Base-by-base conservation (phyloP, 2,888 invertebrate species). In the Entomobrya proxima region DNA sequence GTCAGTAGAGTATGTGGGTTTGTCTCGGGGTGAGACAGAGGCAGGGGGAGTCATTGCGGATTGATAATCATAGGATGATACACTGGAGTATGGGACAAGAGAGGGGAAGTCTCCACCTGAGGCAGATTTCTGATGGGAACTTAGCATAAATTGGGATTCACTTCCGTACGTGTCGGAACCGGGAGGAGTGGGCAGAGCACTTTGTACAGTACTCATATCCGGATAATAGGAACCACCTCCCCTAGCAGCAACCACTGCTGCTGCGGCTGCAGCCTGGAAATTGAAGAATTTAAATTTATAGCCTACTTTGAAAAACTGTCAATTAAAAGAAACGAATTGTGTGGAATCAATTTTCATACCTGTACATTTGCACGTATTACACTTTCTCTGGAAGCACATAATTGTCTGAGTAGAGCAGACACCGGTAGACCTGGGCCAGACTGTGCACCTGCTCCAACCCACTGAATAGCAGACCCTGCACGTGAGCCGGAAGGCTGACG, bases 31-130 rank as follows among this genome's bases (percentile, higher is more conserved):
- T 5, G 98, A 98, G 1, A 98, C 98, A 3, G 98, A 98, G n/a
- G 97, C 97, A 76, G 98, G 98, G 77, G 98, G 98, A 4, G 98
- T 98, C 96, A 98, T 98, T 69, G 97, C 97, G 52, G 97, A 96
- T 92, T 98, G 98, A 91, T 92, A 91, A 64, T 90, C 89, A 74
- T 90, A 90, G 0, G 88, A 92, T 91, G 90, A 89, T 32, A 90
- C 89, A 32, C 88, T 84, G 27, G 87, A 85, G 69, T 87, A 90
- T 40, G 89, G 89, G 61, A 88, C 89, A 30, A 89, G 86, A 55
- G 88, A 89, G 11, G 89, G 89, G 69, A 89, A 90, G 61, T 89
- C 90, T 50, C 92, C 91, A n/a, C 92, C 91, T 1, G 92, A 91
- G 27, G 87, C 80, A 15, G 88, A 88, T 47, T 88, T 88, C 69